Conservation (phyloP, 2,797 vertebrate species). For the Sebastes itinus region DNA sequence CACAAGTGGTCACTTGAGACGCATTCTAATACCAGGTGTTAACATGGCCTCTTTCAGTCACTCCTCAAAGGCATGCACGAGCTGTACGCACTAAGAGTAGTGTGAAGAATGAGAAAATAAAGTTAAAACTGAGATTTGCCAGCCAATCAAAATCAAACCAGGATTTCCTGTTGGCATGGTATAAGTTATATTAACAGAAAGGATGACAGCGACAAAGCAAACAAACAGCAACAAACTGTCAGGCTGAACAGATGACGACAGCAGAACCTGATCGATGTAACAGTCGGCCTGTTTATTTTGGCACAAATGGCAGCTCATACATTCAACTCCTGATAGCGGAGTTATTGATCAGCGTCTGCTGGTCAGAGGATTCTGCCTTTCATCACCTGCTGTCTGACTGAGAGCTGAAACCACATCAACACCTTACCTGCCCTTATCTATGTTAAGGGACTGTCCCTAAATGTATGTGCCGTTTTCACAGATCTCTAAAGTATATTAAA, state of each 20-base stretch:
- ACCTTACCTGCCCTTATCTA: background rate
- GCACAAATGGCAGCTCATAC: slow-evolving; percentile 29
- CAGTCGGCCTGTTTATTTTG: background rate
- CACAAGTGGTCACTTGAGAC: too few species aligned
- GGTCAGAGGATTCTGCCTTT: slow-evolving; percentile 1
- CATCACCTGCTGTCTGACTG: slow-evolving; percentile 20
- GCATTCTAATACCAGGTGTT: too few species aligned
- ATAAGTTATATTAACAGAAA: background rate
- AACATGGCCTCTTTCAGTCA: too few species aligned
- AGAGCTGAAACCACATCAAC: background rate
- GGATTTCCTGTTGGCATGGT: background rate
- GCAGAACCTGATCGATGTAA: slow-evolving; percentile 13
- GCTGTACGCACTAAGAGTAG: too few species aligned
- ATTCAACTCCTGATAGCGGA: slow-evolving; percentile 14
- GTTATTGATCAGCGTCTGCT: slow-evolving; percentile 26
- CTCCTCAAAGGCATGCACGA: too few species aligned
- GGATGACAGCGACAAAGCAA: slow-evolving; percentile 8
- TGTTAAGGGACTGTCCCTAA: background rate
- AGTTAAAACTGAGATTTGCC: too few species aligned
- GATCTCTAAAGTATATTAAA: background rate
- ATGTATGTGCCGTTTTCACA: background rate
- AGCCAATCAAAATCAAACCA: background rate
- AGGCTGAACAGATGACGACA: slow-evolving; percentile 6
- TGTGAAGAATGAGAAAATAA: fast-evolving
- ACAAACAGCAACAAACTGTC: background rate